phyloP scores from a whole-genome alignment of 2,113 vertebrate species.

The Ailuropoda melanoleuca region DNA sequence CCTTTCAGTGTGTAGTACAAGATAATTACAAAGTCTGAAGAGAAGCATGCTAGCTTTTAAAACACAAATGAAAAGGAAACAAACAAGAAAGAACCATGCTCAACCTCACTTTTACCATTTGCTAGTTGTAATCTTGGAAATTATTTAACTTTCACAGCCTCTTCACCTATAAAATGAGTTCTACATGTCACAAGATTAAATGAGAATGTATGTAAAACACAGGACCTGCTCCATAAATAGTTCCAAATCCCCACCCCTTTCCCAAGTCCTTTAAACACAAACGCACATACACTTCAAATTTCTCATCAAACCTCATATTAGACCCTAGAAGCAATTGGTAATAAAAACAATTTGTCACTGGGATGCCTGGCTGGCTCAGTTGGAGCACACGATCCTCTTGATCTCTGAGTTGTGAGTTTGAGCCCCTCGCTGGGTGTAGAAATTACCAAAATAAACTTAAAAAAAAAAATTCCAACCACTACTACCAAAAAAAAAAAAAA shows the following conservation, averaged over 20 bases:
- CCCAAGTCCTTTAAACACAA: neutral
- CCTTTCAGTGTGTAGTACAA: neutral
- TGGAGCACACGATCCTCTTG: neutral
- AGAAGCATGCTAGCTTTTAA: neutral
- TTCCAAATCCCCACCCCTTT: neutral
- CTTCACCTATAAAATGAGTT: neutral
- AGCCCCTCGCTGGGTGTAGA: neutral
- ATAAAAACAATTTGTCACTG: neutral
- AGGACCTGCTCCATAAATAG: neutral
- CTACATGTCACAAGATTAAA: neutral
- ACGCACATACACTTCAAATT: neutral
- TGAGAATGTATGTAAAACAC: neutral
- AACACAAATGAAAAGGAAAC: neutral
- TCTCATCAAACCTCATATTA: neutral
- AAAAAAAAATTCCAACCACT: neutral
- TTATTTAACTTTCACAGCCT: constrained; percentile 14
- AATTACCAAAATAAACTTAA: neutral
- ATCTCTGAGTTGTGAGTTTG: neutral
- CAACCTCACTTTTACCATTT: neutral
- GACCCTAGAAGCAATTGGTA: neutral
- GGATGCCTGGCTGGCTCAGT: neutral
- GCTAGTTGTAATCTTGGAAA: neutral
- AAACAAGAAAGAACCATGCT: neutral
- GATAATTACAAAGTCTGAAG: neutral
- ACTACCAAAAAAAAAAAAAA: neutral